Base-by-base conservation (phyloP, 92 coral and sea anemone species). In the Parazoanthus darwini region DNA sequence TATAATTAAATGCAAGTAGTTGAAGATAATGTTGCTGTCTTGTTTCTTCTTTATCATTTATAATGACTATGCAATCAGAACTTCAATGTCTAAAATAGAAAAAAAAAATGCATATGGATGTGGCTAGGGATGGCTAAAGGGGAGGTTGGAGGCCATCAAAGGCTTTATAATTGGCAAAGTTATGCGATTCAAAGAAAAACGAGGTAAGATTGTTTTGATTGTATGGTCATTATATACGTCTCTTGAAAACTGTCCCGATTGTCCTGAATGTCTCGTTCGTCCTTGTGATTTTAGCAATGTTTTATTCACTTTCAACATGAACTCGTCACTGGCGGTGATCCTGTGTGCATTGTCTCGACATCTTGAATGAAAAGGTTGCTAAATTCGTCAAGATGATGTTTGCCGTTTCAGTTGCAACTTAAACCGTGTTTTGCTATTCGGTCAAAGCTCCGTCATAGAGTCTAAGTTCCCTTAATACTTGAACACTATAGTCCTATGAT, bases 91-190 rank as follows among this genome's bases (percentile, higher is more conserved):
- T 74, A 29, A n/a, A 56, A 56, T 50, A 50, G 11, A 50, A 22
- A 0, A 51, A 79, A 50, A n/a, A 80, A 0, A 29, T 29, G 33
- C 0, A 29, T 29, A 29, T 79, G 84, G 84, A 54, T 80, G 84
- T 80, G 84, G 84, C 4, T 0, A 56, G 84, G 84, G 84, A 54
- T 80, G 71, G 84, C 73, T 80, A 56, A 80, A 56, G 84, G 84
- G 84, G 26, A 56, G 84, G 71, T 8, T 56, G 84, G 84, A 80
- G 71, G 84, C 84, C 84, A 80, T 80, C 84, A 29, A 80, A 56
- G 18, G 1, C 5, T 0, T 51, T 9, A 80, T 25, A 8, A 54
- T 80, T 0, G 10, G 26, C 84, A 51, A 80, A 25, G 82, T 56
- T 8, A 43, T 56, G 15, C n/a, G 44, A 80, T 80, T 80, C 84